Percentiles rank a stretch among this genome's conserved stretches.
phyloP scores from a whole-genome alignment of 1,140 invertebrate species.

The Drosophila teissieri region DNA sequence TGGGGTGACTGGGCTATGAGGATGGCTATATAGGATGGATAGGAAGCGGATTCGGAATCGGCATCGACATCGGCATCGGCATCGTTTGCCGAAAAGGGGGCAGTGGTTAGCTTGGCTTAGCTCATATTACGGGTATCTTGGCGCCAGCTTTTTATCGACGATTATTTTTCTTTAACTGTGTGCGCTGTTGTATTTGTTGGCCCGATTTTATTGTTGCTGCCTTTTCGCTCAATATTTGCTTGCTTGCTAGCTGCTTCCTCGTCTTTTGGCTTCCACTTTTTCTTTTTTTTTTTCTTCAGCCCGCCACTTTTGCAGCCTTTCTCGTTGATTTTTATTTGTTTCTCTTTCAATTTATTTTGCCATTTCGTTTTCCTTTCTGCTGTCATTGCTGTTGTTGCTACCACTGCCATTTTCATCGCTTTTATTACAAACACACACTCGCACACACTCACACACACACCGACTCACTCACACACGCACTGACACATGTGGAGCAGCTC shows the following conservation, averaged over 20 bases:
- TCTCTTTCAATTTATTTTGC: conserved; percentile 83
- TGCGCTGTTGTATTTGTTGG: conserved; percentile 3
- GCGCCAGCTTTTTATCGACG: conserved; percentile 81
- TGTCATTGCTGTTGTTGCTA: conserved; percentile 76
- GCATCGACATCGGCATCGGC: conserved; percentile 20
- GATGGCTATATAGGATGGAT: conserved; percentile 14
- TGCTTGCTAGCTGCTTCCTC: conserved; percentile 51
- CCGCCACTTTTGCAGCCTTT: conserved; percentile 80
- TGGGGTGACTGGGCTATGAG: neutral
- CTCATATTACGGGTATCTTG: conserved; percentile 83
- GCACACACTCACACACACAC: conserved; percentile 24
- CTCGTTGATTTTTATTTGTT: conserved; percentile 83
- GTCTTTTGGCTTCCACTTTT: conserved; percentile 64
- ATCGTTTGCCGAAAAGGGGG: conserved; percentile 38
- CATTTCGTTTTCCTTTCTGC: conserved; percentile 83
- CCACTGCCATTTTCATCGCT: conserved; percentile 81
- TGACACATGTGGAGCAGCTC: conserved; percentile 69
- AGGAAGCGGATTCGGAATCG: conserved; percentile 21
- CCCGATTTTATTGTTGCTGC: conserved; percentile 49
- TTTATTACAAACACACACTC: conserved; percentile 78
- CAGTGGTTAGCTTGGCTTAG: conserved; percentile 82
- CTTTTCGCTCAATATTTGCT: conserved; percentile 81
- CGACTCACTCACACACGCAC: conserved; percentile 13
- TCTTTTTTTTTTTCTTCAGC: neutral
- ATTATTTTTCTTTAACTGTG: conserved; percentile 74